phyloP scores from a whole-genome alignment of 2,888 invertebrate genomes.

The Agriopis aurantiaria region DNA sequence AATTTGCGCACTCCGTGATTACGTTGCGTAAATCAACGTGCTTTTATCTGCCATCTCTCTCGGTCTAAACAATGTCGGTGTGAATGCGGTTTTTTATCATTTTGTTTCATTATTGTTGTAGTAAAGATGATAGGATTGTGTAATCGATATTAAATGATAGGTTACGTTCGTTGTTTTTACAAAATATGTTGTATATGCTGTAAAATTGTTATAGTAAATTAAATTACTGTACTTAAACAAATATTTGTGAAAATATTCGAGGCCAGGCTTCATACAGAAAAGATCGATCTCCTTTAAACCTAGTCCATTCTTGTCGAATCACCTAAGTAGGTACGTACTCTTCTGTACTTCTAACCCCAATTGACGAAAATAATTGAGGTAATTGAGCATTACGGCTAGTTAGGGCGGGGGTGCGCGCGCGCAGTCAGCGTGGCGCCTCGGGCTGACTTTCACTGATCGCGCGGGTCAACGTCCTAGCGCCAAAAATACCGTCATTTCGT shows the following conservation, averaged over 20 bases:
- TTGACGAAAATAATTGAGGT: slow-evolving; percentile 17
- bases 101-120: slow-evolving; percentile 18
- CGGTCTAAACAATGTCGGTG: slow-evolving; percentile 32
- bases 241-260: background rate
- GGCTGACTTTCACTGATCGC: slow-evolving; percentile 75
- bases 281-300: background rate
- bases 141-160: slow-evolving; percentile 24
- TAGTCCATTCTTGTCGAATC: background rate
- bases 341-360: background rate
- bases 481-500: slow-evolving; percentile 69
- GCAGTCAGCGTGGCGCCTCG: slow-evolving; percentile 77
- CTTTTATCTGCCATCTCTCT: slow-evolving; percentile 27
- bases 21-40: slow-evolving; percentile 37
- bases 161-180: slow-evolving; percentile 1
- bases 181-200: background rate
- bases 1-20: slow-evolving; percentile 37
- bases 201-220: no score
- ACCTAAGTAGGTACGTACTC: no score
- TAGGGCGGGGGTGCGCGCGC: slow-evolving; percentile 55
- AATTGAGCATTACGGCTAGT: slow-evolving; percentile 30
- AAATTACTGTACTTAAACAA: no score
- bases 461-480: slow-evolving; percentile 67
- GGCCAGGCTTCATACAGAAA: background rate
- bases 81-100: slow-evolving; percentile 22
- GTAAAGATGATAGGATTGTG: slow-evolving; percentile 20